Evolutionary conservation across 2,797 vertebrate species (phyloP).

Genomic region (Poeciliopsis presidionis): DNA sequence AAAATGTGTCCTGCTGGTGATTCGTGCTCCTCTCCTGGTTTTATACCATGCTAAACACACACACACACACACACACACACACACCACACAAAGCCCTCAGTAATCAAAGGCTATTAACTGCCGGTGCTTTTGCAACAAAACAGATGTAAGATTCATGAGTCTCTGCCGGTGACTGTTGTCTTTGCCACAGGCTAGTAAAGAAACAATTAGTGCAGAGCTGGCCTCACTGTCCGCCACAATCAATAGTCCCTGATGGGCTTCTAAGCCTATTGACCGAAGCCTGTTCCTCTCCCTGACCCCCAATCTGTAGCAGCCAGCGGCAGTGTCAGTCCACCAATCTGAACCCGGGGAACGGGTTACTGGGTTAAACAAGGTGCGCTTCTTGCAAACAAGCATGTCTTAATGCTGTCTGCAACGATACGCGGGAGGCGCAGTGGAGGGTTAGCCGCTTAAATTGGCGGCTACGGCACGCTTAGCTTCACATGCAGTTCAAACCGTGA

Average conservation of each 20-base stretch:
- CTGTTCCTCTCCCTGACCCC: slow-evolving; percentile 70
- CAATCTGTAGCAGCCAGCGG: slow-evolving; percentile 66
- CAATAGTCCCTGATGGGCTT: slow-evolving; percentile 83
- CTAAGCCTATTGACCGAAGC: slow-evolving; percentile 81
- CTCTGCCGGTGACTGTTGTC: slow-evolving; percentile 77
- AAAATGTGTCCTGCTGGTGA: too few relatives aligned
- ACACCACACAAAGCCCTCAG: slow-evolving; percentile 47
- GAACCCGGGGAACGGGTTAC: slow-evolving; percentile 61
- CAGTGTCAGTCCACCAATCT: slow-evolving; percentile 54
- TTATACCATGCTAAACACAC: too few relatives aligned
- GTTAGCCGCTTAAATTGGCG: slow-evolving; percentile 22
- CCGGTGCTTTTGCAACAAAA: slow-evolving; percentile 74
- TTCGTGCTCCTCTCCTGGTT: too few relatives aligned
- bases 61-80: slow-evolving; percentile 27
- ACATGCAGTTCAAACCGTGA: neutral
- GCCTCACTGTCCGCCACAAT: slow-evolving; percentile 78
- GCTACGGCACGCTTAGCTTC: slow-evolving; percentile 22
- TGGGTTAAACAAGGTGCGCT: slow-evolving; percentile 67
- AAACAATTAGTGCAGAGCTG: slow-evolving; percentile 84
- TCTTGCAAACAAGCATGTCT: slow-evolving; percentile 61
- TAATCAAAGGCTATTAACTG: slow-evolving; percentile 82
- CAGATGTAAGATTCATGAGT: slow-evolving; percentile 83
- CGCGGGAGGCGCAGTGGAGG: slow-evolving; percentile 13
- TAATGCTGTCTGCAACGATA: slow-evolving; percentile 46
- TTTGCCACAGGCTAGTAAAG: slow-evolving; percentile 83